Percentiles rank a stretch among this genome's conserved stretches.
Evolutionary conservation across 2,113 vertebrate species (phyloP).

Genomic region (Gobio gobio): DNA sequence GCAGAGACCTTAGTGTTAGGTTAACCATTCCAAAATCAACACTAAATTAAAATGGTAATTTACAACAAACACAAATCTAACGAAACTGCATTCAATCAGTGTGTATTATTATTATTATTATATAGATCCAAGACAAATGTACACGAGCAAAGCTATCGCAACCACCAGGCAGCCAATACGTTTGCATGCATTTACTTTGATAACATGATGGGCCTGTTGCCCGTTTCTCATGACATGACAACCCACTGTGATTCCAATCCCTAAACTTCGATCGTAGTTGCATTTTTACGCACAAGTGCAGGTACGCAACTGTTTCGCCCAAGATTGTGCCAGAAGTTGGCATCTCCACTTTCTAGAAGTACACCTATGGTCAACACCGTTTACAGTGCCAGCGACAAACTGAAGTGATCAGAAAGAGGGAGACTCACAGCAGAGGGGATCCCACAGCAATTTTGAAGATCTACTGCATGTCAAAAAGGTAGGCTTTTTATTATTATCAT

Average conservation of each 20-base stretch:
- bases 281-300: background rate
- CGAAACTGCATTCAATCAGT: background rate
- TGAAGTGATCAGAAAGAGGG: background rate
- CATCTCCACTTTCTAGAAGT: background rate
- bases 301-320: background rate
- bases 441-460: background rate
- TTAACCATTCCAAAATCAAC: background rate
- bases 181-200: background rate
- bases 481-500: background rate
- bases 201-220: constrained; percentile 2
- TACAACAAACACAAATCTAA: background rate
- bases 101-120: background rate
- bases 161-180: background rate
- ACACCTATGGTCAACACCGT: background rate
- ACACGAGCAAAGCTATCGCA: background rate
- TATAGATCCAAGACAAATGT: background rate
- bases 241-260: background rate
- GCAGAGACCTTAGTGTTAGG: background rate
- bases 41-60: background rate
- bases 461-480: constrained; percentile 2
- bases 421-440: background rate
- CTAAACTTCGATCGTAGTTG: background rate
- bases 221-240: background rate
- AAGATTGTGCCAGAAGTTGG: background rate
- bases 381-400: background rate